phyloP scores from a whole-genome alignment of 2,888 invertebrate species.

The Biston stratarius region DNA sequence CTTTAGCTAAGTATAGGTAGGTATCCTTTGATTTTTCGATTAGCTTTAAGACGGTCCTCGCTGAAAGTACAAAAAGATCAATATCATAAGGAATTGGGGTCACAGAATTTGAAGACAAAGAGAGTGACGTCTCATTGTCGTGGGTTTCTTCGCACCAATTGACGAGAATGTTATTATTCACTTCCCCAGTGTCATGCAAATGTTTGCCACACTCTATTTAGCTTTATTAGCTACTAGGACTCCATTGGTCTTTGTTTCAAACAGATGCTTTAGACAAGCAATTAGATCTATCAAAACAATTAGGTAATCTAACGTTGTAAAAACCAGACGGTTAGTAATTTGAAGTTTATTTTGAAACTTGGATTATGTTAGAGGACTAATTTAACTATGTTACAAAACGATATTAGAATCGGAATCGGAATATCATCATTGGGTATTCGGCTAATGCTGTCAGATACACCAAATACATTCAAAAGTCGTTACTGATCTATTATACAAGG shows the following conservation, averaged over 20 bases:
- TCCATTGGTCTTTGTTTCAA: constrained; percentile 7
- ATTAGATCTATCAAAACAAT: constrained; percentile 12
- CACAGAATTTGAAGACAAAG: constrained; percentile 49
- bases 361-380: too few species aligned
- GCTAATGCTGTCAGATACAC: too few species aligned
- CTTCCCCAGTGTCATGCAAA: constrained; percentile 25
- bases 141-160: constrained; percentile 53
- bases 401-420: too few species aligned
- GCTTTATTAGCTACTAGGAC: constrained; percentile 20
- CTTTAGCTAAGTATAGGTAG: constrained; percentile 6
- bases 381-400: too few species aligned
- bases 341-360: background rate
- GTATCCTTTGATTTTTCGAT: constrained; percentile 8
- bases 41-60: constrained; percentile 13
- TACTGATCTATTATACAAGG: constrained; percentile 12
- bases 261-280: constrained; percentile 12
- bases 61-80: constrained; percentile 45
- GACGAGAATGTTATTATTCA: constrained; percentile 45
- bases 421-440: too few species aligned
- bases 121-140: constrained; percentile 44
- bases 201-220: constrained; percentile 24
- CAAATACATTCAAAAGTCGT: too few species aligned
- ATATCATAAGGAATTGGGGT: constrained; percentile 62
- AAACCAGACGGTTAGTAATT: background rate
- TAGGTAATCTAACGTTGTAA: background rate